Evolutionary conservation across 1,140 invertebrate species (phyloP).

Genomic region (Brachystomella parvula): DNA sequence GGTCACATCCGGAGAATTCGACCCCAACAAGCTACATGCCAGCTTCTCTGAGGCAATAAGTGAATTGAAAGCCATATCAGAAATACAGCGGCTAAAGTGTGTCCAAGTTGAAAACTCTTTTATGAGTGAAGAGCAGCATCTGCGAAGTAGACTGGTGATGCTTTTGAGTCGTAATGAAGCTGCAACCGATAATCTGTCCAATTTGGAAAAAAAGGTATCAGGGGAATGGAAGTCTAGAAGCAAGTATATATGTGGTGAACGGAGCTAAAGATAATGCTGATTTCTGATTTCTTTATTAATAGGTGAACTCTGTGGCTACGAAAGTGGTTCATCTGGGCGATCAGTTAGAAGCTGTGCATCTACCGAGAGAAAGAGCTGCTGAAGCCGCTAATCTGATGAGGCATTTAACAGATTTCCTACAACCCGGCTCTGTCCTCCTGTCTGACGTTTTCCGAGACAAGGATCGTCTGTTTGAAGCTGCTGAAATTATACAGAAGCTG

Average conservation of each 20-base stretch:
- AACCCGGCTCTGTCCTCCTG: conserved; percentile 65
- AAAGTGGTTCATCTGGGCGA: conserved; percentile 96
- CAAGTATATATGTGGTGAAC: background rate
- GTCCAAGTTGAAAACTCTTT: conserved; percentile 62
- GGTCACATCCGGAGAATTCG: conserved; percentile 64
- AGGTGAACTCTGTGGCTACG: conserved; percentile 90
- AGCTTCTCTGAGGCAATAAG: conserved; percentile 33
- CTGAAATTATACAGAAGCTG: conserved; percentile 97
- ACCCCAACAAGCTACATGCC: conserved; percentile 65
- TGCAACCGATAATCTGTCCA: conserved; percentile 69
- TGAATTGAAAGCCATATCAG: conserved; percentile 28
- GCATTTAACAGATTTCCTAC: conserved; percentile 87
- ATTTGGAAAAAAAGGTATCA: conserved; percentile 74
- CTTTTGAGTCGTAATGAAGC: conserved; percentile 52
- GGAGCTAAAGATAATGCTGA: conserved; percentile 11
- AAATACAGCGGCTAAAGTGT: conserved; percentile 33
- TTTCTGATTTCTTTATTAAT: conserved; percentile 22
- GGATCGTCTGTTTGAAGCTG: conserved; percentile 79
- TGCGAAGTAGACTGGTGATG: conserved; percentile 27
- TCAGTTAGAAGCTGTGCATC: conserved; percentile 93
- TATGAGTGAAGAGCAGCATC: conserved; percentile 61
- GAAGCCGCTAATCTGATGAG: conserved; percentile 90
- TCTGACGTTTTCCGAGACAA: conserved; percentile 83
- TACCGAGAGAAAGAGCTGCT: conserved; percentile 80
- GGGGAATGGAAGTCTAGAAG: background rate